Base-by-base conservation (phyloP, 1,140 invertebrate genomes). In the Philopotamus ludificatus region DNA sequence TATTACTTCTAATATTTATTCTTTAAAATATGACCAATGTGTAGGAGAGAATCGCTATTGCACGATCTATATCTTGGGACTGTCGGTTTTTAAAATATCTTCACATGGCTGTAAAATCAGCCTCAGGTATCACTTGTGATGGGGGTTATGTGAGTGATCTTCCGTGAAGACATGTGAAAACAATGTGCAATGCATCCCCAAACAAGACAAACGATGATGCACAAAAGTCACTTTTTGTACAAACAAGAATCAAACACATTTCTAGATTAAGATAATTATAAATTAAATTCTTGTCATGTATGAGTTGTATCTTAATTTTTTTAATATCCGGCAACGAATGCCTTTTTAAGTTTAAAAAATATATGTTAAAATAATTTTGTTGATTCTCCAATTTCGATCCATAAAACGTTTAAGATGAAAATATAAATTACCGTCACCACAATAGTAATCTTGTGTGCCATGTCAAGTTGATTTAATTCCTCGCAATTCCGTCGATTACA, bases 181-280 rank as follows among this genome's bases (percentile, higher is more conserved):
- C n/a, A 57, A 67, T 16, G 68, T 67, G 68, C 62, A 51, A 70
- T 54, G 68, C 18, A 64, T 53, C 65, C 64, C 65, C 65, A 18
- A 53, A 39, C 41, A 26, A 34, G 42, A 50, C 20, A 44, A 39
- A 62, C 42, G 60, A 53, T 57, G 59, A 70, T 64, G 68, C 68
- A 70, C 68, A 70, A 70, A 47, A 67, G 65, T 67, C 65, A 65
- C 62, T 67, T 60, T 70, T 70, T 70, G 68, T 70, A 70, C 68
- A 70, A 70, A 70, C 41, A 44, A 61, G 28, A 53, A 50, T 61
- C 4, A 34, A 65, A 50, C 28, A 66, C 60, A 64, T 59, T 50
- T 62, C 53, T 62, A 60, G 57, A 45, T 15, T 70, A 55, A 70
- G 64, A 57, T 70, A 50, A 58, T 64, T 70, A 50, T 70, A 70